Conservation (phyloP, 2,888 invertebrate genomes). For the Ormyrus rosae region DNA sequence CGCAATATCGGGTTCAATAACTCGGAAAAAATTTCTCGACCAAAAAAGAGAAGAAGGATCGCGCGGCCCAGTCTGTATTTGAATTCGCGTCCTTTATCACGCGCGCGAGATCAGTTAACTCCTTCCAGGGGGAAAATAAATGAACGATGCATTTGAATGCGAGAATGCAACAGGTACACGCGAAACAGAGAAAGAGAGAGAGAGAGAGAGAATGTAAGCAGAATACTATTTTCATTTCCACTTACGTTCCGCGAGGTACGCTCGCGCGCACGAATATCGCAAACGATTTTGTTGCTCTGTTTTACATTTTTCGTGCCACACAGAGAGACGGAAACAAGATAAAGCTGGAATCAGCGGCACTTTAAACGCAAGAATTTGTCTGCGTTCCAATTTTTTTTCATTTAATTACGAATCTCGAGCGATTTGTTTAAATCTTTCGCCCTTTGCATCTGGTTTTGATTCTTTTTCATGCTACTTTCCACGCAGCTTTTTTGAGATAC, state of each 20-base stretch:
- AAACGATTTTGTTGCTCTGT: conserved; percentile 33
- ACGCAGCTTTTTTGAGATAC: no score
- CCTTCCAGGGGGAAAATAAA: conserved; percentile 38
- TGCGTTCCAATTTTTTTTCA: neutral
- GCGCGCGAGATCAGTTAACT: conserved; percentile 9
- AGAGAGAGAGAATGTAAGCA: conserved; percentile 17
- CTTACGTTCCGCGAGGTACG: conserved; percentile 16
- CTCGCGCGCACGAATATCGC: conserved; percentile 37
- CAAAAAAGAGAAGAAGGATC: no score
- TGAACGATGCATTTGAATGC: conserved; percentile 55
- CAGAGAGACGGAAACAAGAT: neutral
- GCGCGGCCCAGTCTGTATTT: neutral
- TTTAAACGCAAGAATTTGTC: neutral
- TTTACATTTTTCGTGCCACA: conserved; percentile 8
- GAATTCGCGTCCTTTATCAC: neutral
- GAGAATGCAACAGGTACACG: conserved; percentile 52
- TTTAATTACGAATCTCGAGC: neutral
- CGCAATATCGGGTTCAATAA: no score
- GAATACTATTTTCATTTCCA: conserved; percentile 48
- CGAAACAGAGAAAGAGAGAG: neutral
- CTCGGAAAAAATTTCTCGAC: no score
- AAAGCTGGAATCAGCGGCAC: neutral
- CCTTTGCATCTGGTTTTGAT: no score
- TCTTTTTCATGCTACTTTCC: no score
- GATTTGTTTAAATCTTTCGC: no score